These are phyloP conservation scores for Typhlomys cinereus DNA, from an alignment of 2,113 vertebrate genomes.

Conservation along the genomic window DNA sequence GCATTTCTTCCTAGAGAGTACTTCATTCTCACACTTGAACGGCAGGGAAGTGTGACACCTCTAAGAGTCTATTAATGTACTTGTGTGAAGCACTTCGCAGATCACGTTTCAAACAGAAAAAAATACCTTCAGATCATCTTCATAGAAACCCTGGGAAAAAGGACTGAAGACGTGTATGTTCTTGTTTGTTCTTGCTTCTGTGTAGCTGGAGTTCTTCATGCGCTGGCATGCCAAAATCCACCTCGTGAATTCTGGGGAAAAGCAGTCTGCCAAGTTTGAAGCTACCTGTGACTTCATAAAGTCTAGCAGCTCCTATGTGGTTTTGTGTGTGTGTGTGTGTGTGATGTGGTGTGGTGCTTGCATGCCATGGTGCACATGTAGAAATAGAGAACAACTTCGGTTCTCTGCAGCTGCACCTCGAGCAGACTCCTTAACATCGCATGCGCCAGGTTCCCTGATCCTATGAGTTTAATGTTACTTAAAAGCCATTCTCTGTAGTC, in stretches of 20 bases:
- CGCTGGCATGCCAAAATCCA: slow-evolving; percentile 42
- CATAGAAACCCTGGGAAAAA: slow-evolving; percentile 36
- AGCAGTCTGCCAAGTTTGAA: slow-evolving; percentile 37
- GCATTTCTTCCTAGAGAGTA: slow-evolving; percentile 1
- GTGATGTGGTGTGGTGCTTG: not conserved
- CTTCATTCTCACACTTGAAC: slow-evolving; percentile 10
- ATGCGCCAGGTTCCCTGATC: too few species aligned
- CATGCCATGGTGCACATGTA: not conserved
- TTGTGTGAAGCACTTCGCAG: slow-evolving; percentile 8
- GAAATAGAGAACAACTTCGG: not conserved
- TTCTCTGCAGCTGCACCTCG: too few species aligned
- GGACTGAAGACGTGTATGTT: not conserved
- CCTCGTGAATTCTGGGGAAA: slow-evolving; percentile 4
- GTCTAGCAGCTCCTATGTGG: not conserved
- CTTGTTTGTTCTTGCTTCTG: slow-evolving; percentile 59
- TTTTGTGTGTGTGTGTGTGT: not conserved
- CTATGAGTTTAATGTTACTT: too few species aligned
- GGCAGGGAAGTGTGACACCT: not conserved
- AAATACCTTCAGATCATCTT: too few species aligned
- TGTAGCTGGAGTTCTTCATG: slow-evolving; percentile 3
- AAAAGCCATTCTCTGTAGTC: too few species aligned
- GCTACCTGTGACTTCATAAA: slow-evolving; percentile 2
- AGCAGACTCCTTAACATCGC: too few species aligned
- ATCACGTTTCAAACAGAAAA: not conserved
- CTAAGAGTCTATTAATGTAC: not conserved